These are phyloP conservation scores for Tetrax tetrax DNA, from an alignment of 2,113 vertebrate species.

Conservation along the genomic window DNA sequence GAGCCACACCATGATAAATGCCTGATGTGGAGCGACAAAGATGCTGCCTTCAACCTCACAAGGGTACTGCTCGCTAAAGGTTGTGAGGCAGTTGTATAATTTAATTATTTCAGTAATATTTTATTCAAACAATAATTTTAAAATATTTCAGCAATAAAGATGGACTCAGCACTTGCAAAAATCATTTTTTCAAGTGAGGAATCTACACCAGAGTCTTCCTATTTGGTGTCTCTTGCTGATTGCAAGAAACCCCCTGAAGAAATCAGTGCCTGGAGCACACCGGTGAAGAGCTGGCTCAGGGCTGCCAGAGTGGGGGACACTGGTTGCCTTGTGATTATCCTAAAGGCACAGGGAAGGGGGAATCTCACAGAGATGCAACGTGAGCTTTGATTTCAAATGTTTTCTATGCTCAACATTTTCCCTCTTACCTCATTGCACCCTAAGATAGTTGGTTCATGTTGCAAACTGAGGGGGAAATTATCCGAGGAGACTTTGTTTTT, in stretches of 20 bases:
- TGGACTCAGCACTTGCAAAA: background rate
- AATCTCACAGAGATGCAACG: background rate
- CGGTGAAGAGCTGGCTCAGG: background rate
- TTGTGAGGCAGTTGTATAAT: background rate
- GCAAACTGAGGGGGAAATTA: background rate
- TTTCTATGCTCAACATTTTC: background rate
- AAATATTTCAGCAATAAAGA: background rate
- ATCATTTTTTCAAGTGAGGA: background rate
- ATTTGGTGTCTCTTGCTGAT: background rate
- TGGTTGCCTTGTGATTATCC: background rate
- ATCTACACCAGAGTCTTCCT: background rate
- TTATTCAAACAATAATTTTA: background rate
- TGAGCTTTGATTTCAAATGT: background rate
- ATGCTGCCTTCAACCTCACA: background rate
- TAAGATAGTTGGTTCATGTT: background rate
- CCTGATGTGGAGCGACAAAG: background rate
- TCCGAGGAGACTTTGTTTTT: background rate
- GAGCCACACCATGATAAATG: background rate
- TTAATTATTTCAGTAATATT: background rate
- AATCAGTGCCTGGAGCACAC: background rate
- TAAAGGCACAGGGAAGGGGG: background rate
- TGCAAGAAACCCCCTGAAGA: background rate
- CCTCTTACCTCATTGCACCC: background rate
- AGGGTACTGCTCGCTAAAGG: background rate
- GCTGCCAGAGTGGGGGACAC: background rate